These are phyloP conservation scores for Teleogryllus occipitalis DNA, from an alignment of 1,140 invertebrate species.

Conservation along the genomic window DNA sequence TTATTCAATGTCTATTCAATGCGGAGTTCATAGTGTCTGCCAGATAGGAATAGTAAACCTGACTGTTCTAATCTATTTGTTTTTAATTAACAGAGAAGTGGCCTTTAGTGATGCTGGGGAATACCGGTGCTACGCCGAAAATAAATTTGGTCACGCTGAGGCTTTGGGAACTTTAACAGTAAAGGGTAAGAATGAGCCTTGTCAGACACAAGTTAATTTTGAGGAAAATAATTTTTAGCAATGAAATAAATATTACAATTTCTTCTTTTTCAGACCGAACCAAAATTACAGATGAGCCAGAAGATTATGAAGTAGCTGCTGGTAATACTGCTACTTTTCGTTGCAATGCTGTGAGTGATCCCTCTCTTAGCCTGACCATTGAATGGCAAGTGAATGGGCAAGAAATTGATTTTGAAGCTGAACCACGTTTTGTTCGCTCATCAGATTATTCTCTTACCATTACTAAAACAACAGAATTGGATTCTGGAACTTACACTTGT, in stretches of 20 bases:
- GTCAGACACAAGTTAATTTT: not conserved
- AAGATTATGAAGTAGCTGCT: slow-evolving; percentile 84
- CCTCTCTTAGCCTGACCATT: slow-evolving; percentile 68
- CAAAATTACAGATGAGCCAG: slow-evolving; percentile 72
- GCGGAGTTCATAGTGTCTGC: no score
- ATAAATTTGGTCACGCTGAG: slow-evolving; percentile 78
- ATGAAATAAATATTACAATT: not conserved
- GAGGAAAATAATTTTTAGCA: not conserved
- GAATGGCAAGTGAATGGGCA: slow-evolving; percentile 81
- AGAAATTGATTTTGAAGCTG: slow-evolving; percentile 76
- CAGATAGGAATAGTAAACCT: no score
- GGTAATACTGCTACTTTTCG: slow-evolving; percentile 84
- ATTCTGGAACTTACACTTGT: slow-evolving; percentile 94
- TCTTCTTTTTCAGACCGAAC: slow-evolving; percentile 56
- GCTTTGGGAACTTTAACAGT: slow-evolving; percentile 70
- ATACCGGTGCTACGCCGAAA: slow-evolving; percentile 86
- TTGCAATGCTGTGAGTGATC: slow-evolving; percentile 83
- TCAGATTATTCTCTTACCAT: slow-evolving; percentile 91
- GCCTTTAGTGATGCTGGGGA: slow-evolving; percentile 75
- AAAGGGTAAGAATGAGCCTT: slow-evolving; percentile 51
- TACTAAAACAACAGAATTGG: slow-evolving; percentile 84
- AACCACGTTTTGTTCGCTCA: slow-evolving; percentile 71
- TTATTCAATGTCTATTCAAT: no score
- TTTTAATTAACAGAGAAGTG: slow-evolving; percentile 47
- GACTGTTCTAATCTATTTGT: slow-evolving; percentile 9